Evolutionary conservation across 2,113 vertebrate species (phyloP).

Genomic region (Origma solitaria): DNA sequence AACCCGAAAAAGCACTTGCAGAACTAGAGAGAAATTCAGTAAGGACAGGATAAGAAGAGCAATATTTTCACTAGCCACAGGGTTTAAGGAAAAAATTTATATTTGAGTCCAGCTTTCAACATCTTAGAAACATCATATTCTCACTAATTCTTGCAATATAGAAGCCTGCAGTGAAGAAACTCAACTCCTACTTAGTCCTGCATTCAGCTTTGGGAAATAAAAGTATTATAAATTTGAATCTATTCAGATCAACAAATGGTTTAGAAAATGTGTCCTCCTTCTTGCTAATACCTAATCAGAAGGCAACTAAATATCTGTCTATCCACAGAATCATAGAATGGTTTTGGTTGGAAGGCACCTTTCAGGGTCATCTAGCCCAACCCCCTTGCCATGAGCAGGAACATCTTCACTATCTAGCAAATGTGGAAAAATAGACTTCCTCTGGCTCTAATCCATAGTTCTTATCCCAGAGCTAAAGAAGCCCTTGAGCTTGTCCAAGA

Average conservation of each 20-base stretch:
- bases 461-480: background rate
- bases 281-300: background rate
- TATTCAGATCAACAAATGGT: background rate
- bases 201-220: background rate
- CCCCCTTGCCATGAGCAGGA: background rate
- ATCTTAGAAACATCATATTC: background rate
- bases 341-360: background rate
- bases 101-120: background rate
- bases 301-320: background rate
- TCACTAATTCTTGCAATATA: background rate
- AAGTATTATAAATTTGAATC: background rate
- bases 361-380: background rate
- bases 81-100: background rate
- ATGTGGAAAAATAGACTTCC: background rate
- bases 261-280: background rate
- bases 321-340: background rate
- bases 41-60: background rate
- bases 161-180: background rate
- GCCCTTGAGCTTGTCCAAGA: background rate
- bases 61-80: background rate
- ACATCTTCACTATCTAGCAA: background rate
- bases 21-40: background rate
- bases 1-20: background rate
- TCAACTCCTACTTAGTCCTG: background rate
- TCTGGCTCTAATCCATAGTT: background rate